Conservation (phyloP, 2,797 vertebrate genomes). For the Gadopsis bispinosus region DNA sequence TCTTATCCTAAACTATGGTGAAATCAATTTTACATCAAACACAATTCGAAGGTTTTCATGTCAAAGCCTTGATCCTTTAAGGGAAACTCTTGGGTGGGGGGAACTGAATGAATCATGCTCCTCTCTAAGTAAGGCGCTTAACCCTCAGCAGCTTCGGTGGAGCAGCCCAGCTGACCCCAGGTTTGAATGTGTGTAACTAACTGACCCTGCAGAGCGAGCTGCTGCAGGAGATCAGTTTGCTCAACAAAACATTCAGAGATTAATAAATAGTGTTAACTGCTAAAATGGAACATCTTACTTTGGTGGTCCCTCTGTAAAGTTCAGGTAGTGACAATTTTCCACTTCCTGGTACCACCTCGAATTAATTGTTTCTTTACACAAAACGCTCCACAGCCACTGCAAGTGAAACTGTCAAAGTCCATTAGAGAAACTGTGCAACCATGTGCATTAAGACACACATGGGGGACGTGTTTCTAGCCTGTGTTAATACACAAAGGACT, state of each 20-base stretch:
- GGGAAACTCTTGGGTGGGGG: slow-evolving; percentile 38
- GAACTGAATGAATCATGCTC: slow-evolving; percentile 60
- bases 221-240: slow-evolving; percentile 31
- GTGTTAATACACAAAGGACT: not conserved
- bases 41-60: slow-evolving; percentile 51
- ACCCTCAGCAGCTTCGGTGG: slow-evolving; percentile 54
- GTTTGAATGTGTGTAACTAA: slow-evolving; percentile 43
- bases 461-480: not conserved
- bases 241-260: slow-evolving; percentile 28
- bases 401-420: slow-evolving; percentile 18
- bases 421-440: not conserved
- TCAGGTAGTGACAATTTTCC: slow-evolving; percentile 2
- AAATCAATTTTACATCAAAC: slow-evolving; percentile 49
- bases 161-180: slow-evolving; percentile 52
- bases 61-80: slow-evolving; percentile 53
- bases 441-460: not conserved
- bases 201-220: slow-evolving; percentile 16
- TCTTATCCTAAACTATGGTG: slow-evolving; percentile 39
- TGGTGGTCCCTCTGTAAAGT: not conserved
- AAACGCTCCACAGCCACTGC: slow-evolving; percentile 6
- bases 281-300: not conserved
- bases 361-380: slow-evolving; percentile 35
- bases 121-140: slow-evolving; percentile 67
- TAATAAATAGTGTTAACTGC: slow-evolving; percentile 20
- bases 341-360: not conserved